Base-by-base conservation (phyloP, 2,888 invertebrate genomes). In the Baccha elongata region DNA sequence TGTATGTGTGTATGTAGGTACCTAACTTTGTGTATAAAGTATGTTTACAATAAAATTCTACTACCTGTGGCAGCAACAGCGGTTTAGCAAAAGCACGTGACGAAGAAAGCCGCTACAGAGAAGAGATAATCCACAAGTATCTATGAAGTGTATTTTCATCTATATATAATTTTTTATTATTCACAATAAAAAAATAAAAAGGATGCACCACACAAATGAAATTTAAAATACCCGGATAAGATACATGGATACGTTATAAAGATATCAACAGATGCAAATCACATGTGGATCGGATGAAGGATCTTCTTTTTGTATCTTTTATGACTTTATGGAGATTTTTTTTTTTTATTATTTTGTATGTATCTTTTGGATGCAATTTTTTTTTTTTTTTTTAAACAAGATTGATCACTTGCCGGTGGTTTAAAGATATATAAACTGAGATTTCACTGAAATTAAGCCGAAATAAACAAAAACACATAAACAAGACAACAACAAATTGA, bases 211-310 rank as follows among this genome's bases (percentile, higher is more conserved):
- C 11, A n/a, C 11, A 58, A 7, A 29, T 50, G 13, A 50, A 65
- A 37, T 40, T 37, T 11, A 44, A 69, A 75, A 69, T 68, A 64
- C 69, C 62, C 64, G 58, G 64, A 50, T 67, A 46, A 65, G 58
- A 71, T 42, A 65, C 35, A 52, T 23, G 23, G 40, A 40, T 3
- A 13, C 11, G 40, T 42, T 40, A 40, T 19, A 26, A 64, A 44
- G 80, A 81, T 81, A 81, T 83, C 83, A 83, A 83, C 83, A 83
- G 83, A 78, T 83, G 72, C 72, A 83, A 50, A 60, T 64, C 73
- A 72, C 58, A 58, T 58, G 58, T 72, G 76, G 78, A 78, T 78
- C 78, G 48, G 10, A 4, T 26, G 15, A 37, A 21, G 67, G 83
- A 83, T 72, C 76, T 65, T 50, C 26, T 23, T 42, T 42, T 58